Conservation (phyloP, 2,888 invertebrate genomes). For the Serripes groenlandicus region DNA sequence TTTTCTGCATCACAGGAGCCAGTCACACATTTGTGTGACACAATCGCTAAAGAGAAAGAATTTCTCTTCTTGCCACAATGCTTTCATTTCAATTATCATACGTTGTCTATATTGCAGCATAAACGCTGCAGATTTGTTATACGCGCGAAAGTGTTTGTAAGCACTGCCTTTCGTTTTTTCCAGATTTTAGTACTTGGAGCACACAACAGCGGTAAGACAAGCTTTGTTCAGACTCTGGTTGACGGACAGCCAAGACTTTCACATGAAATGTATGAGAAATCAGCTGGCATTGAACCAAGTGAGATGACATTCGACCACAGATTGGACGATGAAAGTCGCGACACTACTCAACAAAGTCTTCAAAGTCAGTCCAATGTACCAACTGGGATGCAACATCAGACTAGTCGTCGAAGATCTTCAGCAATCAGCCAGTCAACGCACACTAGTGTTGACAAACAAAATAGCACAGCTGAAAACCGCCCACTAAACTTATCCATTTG, state of each 20-base stretch:
- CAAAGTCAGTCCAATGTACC: neutral
- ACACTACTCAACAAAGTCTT: neutral
- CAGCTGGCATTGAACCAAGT: slow-evolving; percentile 81
- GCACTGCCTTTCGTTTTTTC: neutral
- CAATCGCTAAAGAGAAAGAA: no score
- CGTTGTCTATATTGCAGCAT: no score
- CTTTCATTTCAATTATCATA: no score
- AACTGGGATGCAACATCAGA: neutral
- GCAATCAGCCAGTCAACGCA: neutral
- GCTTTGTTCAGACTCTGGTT: slow-evolving; percentile 82
- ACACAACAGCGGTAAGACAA: slow-evolving; percentile 79
- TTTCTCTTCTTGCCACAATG: no score
- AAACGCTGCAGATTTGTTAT: no score
- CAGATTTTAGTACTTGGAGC: slow-evolving; percentile 76
- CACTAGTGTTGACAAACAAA: neutral
- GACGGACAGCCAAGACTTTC: slow-evolving; percentile 84
- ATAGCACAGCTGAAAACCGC: slow-evolving; percentile 27
- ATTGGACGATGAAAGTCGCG: neutral
- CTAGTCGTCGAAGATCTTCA: neutral
- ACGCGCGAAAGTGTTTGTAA: no score
- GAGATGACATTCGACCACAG: slow-evolving; percentile 77
- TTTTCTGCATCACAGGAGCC: no score
- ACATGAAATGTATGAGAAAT: slow-evolving; percentile 77
- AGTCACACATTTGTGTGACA: no score
- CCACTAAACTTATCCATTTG: slow-evolving; percentile 79